Base-by-base conservation (phyloP, 2,113 vertebrate genomes). In the Saguinus midas region DNA sequence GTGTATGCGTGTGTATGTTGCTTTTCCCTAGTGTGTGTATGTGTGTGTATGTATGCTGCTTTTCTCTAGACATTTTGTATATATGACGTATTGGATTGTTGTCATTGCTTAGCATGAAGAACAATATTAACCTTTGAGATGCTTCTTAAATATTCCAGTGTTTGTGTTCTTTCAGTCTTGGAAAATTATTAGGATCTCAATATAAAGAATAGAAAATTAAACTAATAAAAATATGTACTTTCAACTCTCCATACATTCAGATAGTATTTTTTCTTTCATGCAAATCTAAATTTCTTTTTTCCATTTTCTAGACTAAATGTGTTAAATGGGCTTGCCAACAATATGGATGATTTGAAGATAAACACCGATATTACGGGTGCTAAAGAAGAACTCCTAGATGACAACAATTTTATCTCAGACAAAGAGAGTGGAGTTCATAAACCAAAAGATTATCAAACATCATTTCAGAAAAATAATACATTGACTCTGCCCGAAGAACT, bases 321-420 rank as follows among this genome's bases (percentile, higher is more conserved):
- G 93, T 98, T 99, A 98, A 98, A 98, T 99, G 98, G 98, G 96
- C 98, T 98, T 97, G 98, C 97, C 98, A 98, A 96, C 98, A 99
- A 98, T 98, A 99, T 99, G 99, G 99, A 99, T 98, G 98, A 99
- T 98, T 95, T 98, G 98, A 99, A 99, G 98, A 98, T 98, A 98
- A 98, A 98, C 98, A 98, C 98, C 96, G 98, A 98, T 98, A 98
- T 99, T 97, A 98, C 97, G 98, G 99, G 98, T 99, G 99, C 99
- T 99, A 99, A 99, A 98, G 98, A 99, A 98, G 98, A 98, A 98
- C 98, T 98, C 90, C 96, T 98, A 64, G 98, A 98, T 98, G 99
- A 99, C 98, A 99, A 98, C 98, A 99, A 97, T 89, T 98, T 98
- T 96, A 90, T 99, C 97, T 98, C 98, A 79, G 99, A 99, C 98